Evolutionary conservation across 2,113 vertebrate genomes (phyloP), one percentile per base, ranked within the genome.

Genomic region (Motacilla alba): DNA sequence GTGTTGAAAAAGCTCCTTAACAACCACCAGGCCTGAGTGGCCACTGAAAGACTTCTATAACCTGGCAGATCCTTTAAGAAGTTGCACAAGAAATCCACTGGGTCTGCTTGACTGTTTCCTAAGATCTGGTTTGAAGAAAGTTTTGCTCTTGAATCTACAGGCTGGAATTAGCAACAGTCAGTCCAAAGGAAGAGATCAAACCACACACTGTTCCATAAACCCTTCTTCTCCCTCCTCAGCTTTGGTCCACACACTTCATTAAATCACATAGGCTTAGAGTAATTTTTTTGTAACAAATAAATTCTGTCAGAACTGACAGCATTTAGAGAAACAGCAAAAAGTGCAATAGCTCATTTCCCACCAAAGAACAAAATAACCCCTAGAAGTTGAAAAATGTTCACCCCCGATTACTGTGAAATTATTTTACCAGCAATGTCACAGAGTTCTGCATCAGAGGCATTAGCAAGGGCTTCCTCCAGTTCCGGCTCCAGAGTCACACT

Each of bases 361-460:
- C 8, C 12, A 33, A 43, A 53, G 16, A 91, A 75, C 28, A 67
- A 74, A 47, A 47, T 19, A 37, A 15, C 3, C 11, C 56, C 31
- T 3, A 66, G 23, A 7, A 66, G 28, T 3, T 1, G 2, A 47
- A 84, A 19, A 63, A 55, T 10, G 3, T 49, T 43, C 43, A 52
- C 18, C 7, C 28, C n/a, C 10, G 6, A 11, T 46, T 67, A 41
- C 28, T 1, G 5, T 44, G 56, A 89, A 90, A 86, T 9, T 70
- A 26, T 43, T 97, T 97, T 98, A 99, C 99, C 99, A 98, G 99
- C 99, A 12, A 99, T 99, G 87, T 99, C 99, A 85, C 99, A 99
- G 87, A 99, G 98, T 75, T 99, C 99, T 19, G 99, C 99, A 73
- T 99, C 99, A 2, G 98, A 98, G 16, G 99, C 99, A 16, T 98